Conservation (phyloP, 1,140 invertebrate species). For the Aphidius gifuensis region DNA sequence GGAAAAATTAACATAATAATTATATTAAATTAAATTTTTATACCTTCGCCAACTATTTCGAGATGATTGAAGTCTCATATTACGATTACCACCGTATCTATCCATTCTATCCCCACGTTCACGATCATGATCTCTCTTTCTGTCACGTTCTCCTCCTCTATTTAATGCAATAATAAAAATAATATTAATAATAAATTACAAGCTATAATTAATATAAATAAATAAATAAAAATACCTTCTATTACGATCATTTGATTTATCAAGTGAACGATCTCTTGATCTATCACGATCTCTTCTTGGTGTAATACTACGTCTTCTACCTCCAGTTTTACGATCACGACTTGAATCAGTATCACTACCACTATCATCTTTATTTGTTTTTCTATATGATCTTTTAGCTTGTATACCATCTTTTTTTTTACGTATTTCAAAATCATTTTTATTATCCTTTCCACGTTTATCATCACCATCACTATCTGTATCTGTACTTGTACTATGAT, state of each 20-base stretch:
- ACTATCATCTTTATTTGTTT: constrained; percentile 77
- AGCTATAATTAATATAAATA: neutral
- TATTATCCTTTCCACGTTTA: constrained; percentile 55
- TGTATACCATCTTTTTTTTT: constrained; percentile 77
- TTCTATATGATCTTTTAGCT: constrained; percentile 79
- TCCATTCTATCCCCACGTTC: constrained; percentile 53
- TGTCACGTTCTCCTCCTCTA: constrained; percentile 45
- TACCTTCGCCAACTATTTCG: constrained; percentile 51
- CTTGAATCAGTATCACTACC: constrained; percentile 57
- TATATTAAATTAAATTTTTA: neutral
- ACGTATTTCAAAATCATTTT: constrained; percentile 68
- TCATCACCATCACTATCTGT: constrained; percentile 44
- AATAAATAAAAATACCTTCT: constrained; percentile 29
- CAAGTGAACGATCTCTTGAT: constrained; percentile 44
- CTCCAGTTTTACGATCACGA: constrained; percentile 45
- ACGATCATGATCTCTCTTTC: constrained; percentile 44
- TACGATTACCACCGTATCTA: constrained; percentile 51
- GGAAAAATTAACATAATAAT: neutral
- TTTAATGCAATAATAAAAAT: neutral
- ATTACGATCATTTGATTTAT: constrained; percentile 41
- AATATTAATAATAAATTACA: constrained; percentile 1
- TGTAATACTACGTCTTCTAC: constrained; percentile 44
- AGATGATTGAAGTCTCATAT: constrained; percentile 51
- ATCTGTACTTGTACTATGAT: constrained; percentile 45
- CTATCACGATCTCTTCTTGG: constrained; percentile 46